Base-by-base conservation (phyloP, 2,888 invertebrate genomes). In the Agonum fuliginosum region DNA sequence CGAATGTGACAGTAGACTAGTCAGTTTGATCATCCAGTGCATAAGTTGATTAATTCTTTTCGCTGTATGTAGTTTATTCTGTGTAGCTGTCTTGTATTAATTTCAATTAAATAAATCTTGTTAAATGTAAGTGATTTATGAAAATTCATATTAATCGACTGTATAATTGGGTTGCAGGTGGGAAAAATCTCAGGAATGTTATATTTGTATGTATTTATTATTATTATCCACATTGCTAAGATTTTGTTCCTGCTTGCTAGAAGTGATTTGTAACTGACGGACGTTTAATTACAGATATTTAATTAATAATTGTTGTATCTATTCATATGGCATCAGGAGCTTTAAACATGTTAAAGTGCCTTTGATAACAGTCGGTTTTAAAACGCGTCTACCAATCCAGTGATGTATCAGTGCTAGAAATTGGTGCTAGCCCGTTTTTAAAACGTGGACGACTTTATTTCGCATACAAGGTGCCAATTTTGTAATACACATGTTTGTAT, bases 1-100 rank as follows among this genome's bases (percentile, higher is more conserved):
- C n/a, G n/a, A 48, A 72, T 51, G 72, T 72, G 72, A 72, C 72
- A 74, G 74, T 74, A 74, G 74, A 74, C 74, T 74, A 74, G 74
- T 74, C 74, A 74, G 65, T 74, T 74, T 74, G 46, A 46, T 71
- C 65, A 65, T 74, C 74, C 74, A 74, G 74, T 74, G 74, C 19
- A 30, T 62, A 62, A 62, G 58, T 62, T 62, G 58, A 30, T 30
- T 62, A 46, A 46, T 46, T 62, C 24, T 24, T 54, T 27, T 62
- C 30, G 58, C 27, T 62, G 58, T 62, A 62, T 62, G 58, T 46
- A 46, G 46, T 37, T 37, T 37, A 37, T 37, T 37, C 37, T 37
- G 37, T 30, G 58, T 62, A 62, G 58, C 27, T 62, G 58, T 62
- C 8, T n/a, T n/a, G 30, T 30, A 30, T 46, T 46, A 46, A 46